Percentiles rank a stretch among this genome's conserved stretches.
These are phyloP conservation scores for Seriola dumerili DNA, from an alignment of 2,113 vertebrate genomes.

Conservation along the genomic window DNA sequence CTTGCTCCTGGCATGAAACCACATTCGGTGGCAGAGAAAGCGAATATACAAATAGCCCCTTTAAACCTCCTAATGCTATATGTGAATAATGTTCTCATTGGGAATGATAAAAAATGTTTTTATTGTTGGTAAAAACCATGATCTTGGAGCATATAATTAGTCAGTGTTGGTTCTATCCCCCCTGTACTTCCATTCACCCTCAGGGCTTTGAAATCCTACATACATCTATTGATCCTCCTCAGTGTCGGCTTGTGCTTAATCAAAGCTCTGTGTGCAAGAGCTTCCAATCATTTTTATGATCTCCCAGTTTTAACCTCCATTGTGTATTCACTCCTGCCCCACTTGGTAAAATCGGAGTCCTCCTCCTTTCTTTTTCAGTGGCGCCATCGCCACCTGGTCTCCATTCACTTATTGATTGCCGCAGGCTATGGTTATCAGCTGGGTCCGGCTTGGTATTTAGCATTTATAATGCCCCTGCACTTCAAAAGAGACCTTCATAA, in stretches of 20 bases:
- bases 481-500: constrained; percentile 71
- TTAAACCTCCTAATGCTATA: no score
- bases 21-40: no score
- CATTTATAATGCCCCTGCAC: constrained; percentile 74
- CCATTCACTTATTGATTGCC: constrained; percentile 80
- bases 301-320: constrained; percentile 56
- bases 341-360: constrained; percentile 51
- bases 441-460: constrained; percentile 74
- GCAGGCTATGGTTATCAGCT: constrained; percentile 79
- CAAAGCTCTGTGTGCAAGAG: constrained; percentile 62
- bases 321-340: constrained; percentile 58
- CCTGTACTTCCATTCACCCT: constrained; percentile 2
- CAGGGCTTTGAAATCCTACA: constrained; percentile 39
- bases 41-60: no score
- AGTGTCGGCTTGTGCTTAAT: constrained; percentile 43
- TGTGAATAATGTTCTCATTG: no score
- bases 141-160: neutral
- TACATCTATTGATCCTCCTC: constrained; percentile 59
- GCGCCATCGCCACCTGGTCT: constrained; percentile 80
- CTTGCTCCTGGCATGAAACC: no score
- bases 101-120: no score
- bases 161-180: constrained; percentile 7
- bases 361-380: constrained; percentile 63
- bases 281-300: constrained; percentile 68
- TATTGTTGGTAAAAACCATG: neutral